phyloP scores from a whole-genome alignment of 2,797 vertebrate species.

The Carduelis carduelis region DNA sequence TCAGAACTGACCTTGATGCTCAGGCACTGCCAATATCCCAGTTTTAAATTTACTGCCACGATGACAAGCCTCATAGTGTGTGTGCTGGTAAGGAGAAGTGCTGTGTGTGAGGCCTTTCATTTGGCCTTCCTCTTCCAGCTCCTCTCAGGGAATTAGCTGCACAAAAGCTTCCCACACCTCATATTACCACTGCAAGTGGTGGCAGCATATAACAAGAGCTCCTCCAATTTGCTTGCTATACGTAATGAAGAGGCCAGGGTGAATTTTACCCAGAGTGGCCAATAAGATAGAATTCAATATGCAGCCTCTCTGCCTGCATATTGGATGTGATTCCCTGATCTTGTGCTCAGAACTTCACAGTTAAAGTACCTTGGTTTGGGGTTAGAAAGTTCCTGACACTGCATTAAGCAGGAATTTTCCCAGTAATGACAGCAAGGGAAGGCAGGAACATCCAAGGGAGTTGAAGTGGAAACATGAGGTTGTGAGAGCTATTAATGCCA shows the following conservation, averaged over 20 bases:
- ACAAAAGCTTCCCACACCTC: background rate
- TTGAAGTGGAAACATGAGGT: slow-evolving; percentile 20
- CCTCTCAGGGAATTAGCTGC: background rate
- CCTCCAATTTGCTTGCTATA: background rate
- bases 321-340: background rate
- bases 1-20: background rate
- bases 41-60: background rate
- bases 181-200: background rate
- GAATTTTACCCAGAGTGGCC: background rate
- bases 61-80: background rate
- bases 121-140: background rate
- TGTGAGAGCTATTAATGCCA: slow-evolving; percentile 17
- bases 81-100: background rate
- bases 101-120: background rate
- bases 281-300: background rate
- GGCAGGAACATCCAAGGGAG: background rate
- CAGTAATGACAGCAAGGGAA: background rate
- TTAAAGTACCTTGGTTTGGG: background rate
- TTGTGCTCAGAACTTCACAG: background rate
- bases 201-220: background rate
- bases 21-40: background rate
- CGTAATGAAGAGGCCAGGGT: background rate
- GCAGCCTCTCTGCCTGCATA: background rate
- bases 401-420: background rate
- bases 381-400: background rate